phyloP scores from a whole-genome alignment of 92 coral and sea anemone species.

The Diadumene lineata region DNA sequence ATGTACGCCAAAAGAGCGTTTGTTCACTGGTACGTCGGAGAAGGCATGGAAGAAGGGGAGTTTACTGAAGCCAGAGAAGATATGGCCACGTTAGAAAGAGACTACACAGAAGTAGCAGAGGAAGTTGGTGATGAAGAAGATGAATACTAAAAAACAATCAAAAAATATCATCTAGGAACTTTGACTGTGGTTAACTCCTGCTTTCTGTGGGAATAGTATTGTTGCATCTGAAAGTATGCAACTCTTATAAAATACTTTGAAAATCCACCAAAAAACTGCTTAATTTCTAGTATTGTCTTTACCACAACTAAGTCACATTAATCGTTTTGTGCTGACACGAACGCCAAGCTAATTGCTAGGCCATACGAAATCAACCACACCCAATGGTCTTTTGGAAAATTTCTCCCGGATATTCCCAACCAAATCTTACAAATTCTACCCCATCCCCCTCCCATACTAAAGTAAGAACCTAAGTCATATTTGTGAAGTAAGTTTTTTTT shows the following conservation, averaged over 20 bases:
- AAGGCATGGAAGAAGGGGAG: constrained; percentile 85
- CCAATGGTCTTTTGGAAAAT: too few species aligned
- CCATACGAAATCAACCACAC: too few species aligned
- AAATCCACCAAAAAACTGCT: not conserved
- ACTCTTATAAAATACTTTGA: not conserved
- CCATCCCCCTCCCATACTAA: not conserved
- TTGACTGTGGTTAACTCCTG: too few species aligned
- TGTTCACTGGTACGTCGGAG: constrained; percentile 82
- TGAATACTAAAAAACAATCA: not conserved
- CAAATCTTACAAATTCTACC: too few species aligned
- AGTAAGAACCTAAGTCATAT: not conserved
- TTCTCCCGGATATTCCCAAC: too few species aligned
- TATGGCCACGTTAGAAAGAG: constrained; percentile 34
- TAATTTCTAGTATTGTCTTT: not conserved
- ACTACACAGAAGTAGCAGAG: constrained; percentile 27
- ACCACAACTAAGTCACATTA: not conserved
- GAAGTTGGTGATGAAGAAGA: constrained; percentile 23
- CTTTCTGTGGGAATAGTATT: not conserved
- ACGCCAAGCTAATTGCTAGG: too few species aligned
- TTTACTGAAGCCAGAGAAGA: constrained; percentile 60
- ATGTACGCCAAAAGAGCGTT: constrained; percentile 77
- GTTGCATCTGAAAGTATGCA: not conserved
- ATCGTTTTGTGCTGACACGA: too few species aligned
- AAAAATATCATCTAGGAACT: too few species aligned
- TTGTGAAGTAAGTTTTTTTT: constrained; percentile 1